These are phyloP conservation scores for Carassius carassius DNA, from an alignment of 2,113 vertebrate species.

Conservation along the genomic window DNA sequence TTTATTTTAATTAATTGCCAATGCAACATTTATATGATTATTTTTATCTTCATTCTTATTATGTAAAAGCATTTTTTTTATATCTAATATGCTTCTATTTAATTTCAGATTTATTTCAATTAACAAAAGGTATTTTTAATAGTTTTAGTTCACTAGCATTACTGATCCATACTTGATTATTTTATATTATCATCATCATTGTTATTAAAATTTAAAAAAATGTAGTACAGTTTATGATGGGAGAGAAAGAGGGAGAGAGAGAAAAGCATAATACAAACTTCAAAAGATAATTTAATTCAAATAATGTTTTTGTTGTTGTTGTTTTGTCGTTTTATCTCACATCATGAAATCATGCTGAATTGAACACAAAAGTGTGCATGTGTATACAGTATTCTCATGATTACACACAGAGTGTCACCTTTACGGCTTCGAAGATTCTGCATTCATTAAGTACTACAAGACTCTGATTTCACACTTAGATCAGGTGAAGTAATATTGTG, in stretches of 20 bases:
- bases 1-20: no score
- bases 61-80: neutral
- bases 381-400: neutral
- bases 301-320: no score
- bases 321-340: neutral
- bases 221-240: no score
- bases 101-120: neutral
- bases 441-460: neutral
- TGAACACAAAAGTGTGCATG: neutral
- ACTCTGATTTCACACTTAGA: neutral
- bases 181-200: no score
- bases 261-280: neutral
- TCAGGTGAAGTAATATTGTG: constrained; percentile 3
- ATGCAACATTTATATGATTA: no score
- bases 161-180: no score
- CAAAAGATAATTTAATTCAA: no score
- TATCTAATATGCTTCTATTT: neutral
- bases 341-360: neutral
- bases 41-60: no score
- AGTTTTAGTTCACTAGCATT: no score
- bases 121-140: no score
- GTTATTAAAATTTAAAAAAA: no score
- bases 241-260: no score
- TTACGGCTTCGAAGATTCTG: neutral
- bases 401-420: neutral